phyloP scores from a whole-genome alignment of 2,888 invertebrate species.

The Phengaris alcon region DNA sequence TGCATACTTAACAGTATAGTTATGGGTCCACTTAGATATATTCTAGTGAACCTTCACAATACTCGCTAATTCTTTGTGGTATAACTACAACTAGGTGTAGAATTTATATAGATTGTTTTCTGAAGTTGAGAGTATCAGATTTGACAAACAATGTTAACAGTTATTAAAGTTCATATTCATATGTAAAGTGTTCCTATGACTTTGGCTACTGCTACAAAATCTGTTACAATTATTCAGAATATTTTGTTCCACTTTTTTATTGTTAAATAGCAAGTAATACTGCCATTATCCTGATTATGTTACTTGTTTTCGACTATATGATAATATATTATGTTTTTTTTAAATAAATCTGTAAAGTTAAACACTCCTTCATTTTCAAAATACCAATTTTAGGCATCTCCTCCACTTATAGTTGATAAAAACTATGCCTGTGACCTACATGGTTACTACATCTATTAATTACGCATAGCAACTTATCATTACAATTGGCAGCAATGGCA shows the following conservation, averaged over 20 bases:
- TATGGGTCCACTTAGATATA: not conserved
- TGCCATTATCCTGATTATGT: not conserved
- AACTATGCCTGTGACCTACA: too few species aligned
- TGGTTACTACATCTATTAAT: too few species aligned
- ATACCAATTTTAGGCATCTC: not conserved
- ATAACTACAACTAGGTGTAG: not conserved
- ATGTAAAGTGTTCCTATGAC: too few species aligned
- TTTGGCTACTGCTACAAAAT: not conserved
- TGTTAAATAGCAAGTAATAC: not conserved
- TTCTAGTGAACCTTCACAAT: not conserved
- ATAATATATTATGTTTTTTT: slow-evolving; percentile 24
- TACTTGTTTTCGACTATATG: not conserved
- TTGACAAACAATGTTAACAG: not conserved
- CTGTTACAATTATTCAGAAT: not conserved
- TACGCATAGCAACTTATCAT: too few species aligned
- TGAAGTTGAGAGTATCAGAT: not conserved
- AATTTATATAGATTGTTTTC: not conserved
- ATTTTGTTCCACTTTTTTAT: slow-evolving; percentile 10
- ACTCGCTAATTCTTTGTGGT: not conserved
- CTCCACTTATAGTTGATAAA: not conserved
- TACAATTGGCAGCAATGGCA: too few species aligned
- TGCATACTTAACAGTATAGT: not conserved
- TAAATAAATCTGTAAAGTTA: slow-evolving; percentile 25
- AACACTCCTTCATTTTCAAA: not conserved
- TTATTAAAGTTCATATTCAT: too few species aligned